phyloP scores from a whole-genome alignment of 1,140 invertebrate species.

The Hycleus cichorii region DNA sequence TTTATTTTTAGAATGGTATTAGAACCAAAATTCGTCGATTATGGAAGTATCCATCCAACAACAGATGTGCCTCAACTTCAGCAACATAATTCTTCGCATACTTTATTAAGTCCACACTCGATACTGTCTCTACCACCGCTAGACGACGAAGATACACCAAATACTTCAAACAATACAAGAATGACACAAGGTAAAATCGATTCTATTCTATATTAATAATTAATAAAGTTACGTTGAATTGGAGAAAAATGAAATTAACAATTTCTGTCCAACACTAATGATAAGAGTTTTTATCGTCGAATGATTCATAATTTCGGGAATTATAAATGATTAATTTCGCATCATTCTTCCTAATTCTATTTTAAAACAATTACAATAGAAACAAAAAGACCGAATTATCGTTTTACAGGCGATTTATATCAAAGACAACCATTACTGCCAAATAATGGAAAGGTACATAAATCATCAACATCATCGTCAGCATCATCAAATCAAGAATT shows the following conservation, averaged over 20 bases:
- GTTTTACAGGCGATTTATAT: conserved; percentile 36
- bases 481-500: conserved; percentile 22
- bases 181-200: conserved; percentile 33
- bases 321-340: too few species aligned
- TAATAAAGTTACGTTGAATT: too few species aligned
- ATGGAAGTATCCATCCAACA: conserved; percentile 42
- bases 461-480: conserved; percentile 25
- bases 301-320: too few species aligned
- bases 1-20: conserved; percentile 42
- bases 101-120: conserved; percentile 28
- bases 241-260: too few species aligned
- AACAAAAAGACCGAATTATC: not conserved
- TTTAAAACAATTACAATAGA: too few species aligned
- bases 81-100: conserved; percentile 29
- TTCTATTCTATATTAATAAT: too few species aligned
- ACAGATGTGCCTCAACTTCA: conserved; percentile 27
- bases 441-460: conserved; percentile 28
- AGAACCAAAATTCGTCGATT: conserved; percentile 43
- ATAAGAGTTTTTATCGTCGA: too few species aligned
- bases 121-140: conserved; percentile 25
- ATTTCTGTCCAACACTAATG: too few species aligned
- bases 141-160: conserved; percentile 30
- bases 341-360: too few species aligned
- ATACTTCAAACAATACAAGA: conserved; percentile 31
- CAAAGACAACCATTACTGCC: conserved; percentile 39